Evolutionary conservation across 2,113 vertebrate genomes (phyloP).

Genomic region (Xiphias gladius): DNA sequence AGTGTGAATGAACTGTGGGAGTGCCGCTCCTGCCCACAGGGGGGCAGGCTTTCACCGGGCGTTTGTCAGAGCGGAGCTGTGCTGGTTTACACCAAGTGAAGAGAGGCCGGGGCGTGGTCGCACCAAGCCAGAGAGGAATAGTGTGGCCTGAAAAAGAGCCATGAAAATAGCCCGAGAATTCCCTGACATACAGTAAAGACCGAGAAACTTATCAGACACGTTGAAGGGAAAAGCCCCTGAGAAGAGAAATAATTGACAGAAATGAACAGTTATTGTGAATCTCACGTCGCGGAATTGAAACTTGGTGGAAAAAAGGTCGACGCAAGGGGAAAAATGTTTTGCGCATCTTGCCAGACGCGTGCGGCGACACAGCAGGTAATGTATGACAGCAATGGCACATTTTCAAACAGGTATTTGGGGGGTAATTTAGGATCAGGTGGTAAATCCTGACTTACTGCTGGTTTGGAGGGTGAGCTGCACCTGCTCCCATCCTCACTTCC

Average conservation of each 20-base stretch:
- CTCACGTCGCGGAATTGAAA: background rate
- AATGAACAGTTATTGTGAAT: no score
- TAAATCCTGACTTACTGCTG: constrained; percentile 69
- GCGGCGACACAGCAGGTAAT: background rate
- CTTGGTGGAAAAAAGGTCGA: background rate
- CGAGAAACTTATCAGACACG: background rate
- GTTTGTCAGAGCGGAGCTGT: background rate
- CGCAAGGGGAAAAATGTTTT: background rate
- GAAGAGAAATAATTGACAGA: background rate
- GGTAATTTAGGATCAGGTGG: background rate
- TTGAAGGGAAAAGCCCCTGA: background rate
- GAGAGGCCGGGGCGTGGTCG: background rate
- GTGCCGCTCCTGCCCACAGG: constrained; percentile 25
- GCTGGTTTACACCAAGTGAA: constrained; percentile 18
- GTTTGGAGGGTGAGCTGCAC: constrained; percentile 73
- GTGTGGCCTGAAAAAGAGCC: no score
- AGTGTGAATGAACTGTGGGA: background rate
- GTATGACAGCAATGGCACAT: background rate
- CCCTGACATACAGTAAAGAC: background rate
- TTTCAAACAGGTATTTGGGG: background rate
- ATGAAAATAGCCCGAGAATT: no score
- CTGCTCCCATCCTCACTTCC: constrained; percentile 70
- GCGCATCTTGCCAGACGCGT: background rate
- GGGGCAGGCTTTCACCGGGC: constrained; percentile 15
- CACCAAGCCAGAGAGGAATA: no score